phyloP scores from a whole-genome alignment of 1,140 invertebrate species.

The Drosophila biarmipes region DNA sequence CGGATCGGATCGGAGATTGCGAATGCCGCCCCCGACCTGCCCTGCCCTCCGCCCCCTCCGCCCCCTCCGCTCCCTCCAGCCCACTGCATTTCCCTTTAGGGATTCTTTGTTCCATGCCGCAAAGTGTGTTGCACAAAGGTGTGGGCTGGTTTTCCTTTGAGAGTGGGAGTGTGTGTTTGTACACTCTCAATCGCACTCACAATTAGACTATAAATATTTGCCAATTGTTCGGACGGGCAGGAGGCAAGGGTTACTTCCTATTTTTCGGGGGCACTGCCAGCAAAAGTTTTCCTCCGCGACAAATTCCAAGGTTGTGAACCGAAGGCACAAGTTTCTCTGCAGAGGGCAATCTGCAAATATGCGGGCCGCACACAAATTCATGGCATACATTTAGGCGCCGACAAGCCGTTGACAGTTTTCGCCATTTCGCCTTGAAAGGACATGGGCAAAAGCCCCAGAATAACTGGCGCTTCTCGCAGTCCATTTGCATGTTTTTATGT shows the following conservation, averaged over 20 bases:
- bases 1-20: slow-evolving; percentile 36
- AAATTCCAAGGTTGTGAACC: slow-evolving; percentile 33
- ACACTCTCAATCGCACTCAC: slow-evolving; percentile 57
- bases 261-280: slow-evolving; percentile 29
- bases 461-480: slow-evolving; percentile 3
- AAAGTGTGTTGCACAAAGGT: slow-evolving; percentile 35
- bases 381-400: slow-evolving; percentile 64
- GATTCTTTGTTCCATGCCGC: slow-evolving; percentile 37
- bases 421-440: slow-evolving; percentile 14
- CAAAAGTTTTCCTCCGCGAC: slow-evolving; percentile 43
- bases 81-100: slow-evolving; percentile 33
- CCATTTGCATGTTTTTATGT: slow-evolving; percentile 73
- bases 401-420: slow-evolving; percentile 77
- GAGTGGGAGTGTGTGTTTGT: slow-evolving; percentile 21
- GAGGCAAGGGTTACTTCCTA: slow-evolving; percentile 5
- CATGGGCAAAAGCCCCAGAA: slow-evolving; percentile 3
- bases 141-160: slow-evolving; percentile 4
- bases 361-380: slow-evolving; percentile 59
- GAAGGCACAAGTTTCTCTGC: slow-evolving; percentile 50
- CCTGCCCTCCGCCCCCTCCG: not conserved
- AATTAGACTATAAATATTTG: slow-evolving; percentile 80
- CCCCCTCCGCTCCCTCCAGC: not conserved
- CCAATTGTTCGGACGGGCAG: slow-evolving; percentile 35
- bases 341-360: slow-evolving; percentile 63
- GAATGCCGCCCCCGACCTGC: slow-evolving; percentile 29